phyloP scores from a whole-genome alignment of 37 sponge, comb jelly and placozoan species.

The Crambe crambe region DNA sequence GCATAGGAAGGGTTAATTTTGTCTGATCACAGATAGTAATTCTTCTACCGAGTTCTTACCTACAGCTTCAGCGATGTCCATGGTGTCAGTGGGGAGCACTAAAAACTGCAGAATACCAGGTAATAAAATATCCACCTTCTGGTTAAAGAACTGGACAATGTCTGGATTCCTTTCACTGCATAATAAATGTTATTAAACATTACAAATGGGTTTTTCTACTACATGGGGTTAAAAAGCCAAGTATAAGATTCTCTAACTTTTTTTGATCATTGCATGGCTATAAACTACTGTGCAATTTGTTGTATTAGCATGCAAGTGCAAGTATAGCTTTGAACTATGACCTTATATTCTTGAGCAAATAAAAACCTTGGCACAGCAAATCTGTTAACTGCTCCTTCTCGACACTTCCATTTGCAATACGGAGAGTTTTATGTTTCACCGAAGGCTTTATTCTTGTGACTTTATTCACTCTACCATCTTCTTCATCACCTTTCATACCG shows the following conservation, averaged over 20 bases:
- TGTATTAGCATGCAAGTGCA: too few species aligned
- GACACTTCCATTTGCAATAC: too few species aligned
- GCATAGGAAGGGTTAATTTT: too few species aligned
- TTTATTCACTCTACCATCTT: neutral
- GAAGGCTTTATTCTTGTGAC: neutral
- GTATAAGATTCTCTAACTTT: too few species aligned
- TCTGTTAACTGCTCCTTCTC: neutral
- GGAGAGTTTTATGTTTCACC: too few species aligned
- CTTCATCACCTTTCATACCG: neutral
- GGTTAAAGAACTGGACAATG: slow-evolving; percentile 7
- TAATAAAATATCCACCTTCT: neutral
- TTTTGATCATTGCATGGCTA: too few species aligned
- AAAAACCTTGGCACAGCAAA: neutral
- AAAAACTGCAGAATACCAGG: neutral
- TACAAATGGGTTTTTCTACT: too few species aligned
- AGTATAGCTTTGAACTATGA: too few species aligned
- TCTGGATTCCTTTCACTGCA: slow-evolving; percentile 9
- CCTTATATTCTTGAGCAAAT: neutral
- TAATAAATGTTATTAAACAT: too few species aligned
- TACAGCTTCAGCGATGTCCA: neutral
- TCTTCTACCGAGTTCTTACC: slow-evolving; percentile 3
- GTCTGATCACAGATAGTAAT: too few species aligned
- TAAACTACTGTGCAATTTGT: too few species aligned
- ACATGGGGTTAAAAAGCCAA: too few species aligned
- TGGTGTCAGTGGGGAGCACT: neutral